Evolutionary conservation across 2,888 invertebrate species (phyloP), one percentile per base, ranked within the genome.

Genomic region (Rhaphigaster nebulosa): DNA sequence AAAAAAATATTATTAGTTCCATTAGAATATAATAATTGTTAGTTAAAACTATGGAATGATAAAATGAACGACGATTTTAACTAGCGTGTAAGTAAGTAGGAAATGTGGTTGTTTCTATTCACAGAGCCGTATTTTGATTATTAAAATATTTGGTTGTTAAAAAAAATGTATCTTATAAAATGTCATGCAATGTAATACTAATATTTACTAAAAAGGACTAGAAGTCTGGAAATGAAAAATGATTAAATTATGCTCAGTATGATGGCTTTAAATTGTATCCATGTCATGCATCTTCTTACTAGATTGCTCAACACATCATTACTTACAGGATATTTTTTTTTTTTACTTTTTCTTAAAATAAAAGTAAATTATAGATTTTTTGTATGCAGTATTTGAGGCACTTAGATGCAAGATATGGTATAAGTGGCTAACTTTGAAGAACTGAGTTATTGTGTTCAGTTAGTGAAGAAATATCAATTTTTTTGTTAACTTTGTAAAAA

Each of bases 141-240:
- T 88, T 65, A 65, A 65, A 60, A 41, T 23, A 65, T 88, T 88
- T 88, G 41, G 54, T 54, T 34, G 34, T 60, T 41, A 56, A 87
- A 29, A 87, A 88, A 88, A 65, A 88, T 12, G 5, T 20, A 38
- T 60, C 34, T 60, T 60, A 41, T 65, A n/a, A 88, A 88, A 88
- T 88, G 88, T 88, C 88, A 56, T 88, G 88, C 88, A 88, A 88
- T 88, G 88, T 60, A 88, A 56, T 60, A 88, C 34, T 88, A 60
- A 88, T 41, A 60, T 60, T 38, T 60, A 26, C n/a, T 56, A 41
- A 38, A n/a, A 88, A 65, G 88, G 88, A 60, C 88, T 45, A 88
- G 54, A 38, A 88, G 41, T 88, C 88, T 88, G 88, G 60, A 88
- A 34, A n/a, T 88, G 8, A 60, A 52, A 29, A 87, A 56, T 45